These are phyloP conservation scores for Scortum barcoo DNA, from an alignment of 2,113 vertebrate genomes.

Conservation along the genomic window DNA sequence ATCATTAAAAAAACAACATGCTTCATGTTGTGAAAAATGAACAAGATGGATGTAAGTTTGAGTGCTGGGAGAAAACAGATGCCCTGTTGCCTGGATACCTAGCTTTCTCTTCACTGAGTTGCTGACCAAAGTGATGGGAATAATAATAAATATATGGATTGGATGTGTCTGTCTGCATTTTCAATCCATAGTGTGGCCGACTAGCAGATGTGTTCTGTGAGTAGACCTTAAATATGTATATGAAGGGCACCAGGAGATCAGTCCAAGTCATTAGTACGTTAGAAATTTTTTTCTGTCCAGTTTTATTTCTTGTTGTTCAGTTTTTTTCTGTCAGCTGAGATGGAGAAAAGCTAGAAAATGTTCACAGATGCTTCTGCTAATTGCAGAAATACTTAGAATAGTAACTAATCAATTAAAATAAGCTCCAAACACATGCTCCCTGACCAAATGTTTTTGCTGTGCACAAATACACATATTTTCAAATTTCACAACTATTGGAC, in stretches of 20 bases:
- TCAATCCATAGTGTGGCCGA: background rate
- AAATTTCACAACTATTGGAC: background rate
- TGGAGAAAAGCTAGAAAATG: background rate
- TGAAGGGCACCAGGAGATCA: background rate
- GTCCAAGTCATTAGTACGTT: background rate
- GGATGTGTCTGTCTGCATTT: conserved; percentile 25
- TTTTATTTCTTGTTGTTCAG: background rate
- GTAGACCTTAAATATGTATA: background rate
- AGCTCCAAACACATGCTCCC: background rate
- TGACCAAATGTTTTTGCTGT: background rate
- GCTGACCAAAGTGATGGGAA: conserved; percentile 28
- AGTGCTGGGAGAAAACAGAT: conserved; percentile 35
- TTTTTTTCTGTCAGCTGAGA: background rate
- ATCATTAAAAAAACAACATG: conserved; percentile 30
- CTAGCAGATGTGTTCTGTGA: background rate
- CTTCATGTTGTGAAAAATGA: conserved; percentile 23
- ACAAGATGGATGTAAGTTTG: conserved; percentile 27
- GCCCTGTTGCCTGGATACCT: conserved; percentile 65
- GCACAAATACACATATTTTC: background rate
- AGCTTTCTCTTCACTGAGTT: conserved; percentile 2
- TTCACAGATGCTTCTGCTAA: background rate
- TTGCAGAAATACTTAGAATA: background rate
- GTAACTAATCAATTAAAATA: background rate
- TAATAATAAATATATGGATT: conserved; percentile 25
- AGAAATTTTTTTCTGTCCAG: background rate